A percentile compares a stretch with the other conserved stretches of the same genome.
Conservation (phyloP, 2,888 invertebrate species). For the Celastrina argiolus region DNA sequence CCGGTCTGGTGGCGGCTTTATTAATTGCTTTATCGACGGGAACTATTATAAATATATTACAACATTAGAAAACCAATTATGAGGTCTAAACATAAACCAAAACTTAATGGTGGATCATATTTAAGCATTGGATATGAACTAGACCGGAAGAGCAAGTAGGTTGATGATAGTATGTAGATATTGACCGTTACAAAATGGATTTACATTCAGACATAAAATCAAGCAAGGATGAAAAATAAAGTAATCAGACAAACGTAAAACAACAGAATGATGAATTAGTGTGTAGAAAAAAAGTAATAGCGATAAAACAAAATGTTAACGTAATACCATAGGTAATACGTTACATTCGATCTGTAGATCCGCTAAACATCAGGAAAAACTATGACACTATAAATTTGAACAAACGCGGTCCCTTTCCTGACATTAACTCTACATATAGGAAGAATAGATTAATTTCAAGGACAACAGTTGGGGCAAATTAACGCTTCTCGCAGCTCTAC, state of each 20-base stretch:
- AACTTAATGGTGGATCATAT: slow-evolving; percentile 7
- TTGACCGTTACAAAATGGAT: background rate
- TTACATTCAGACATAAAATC: background rate
- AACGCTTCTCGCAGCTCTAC: slow-evolving; percentile 23
- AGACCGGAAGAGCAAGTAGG: slow-evolving; percentile 28
- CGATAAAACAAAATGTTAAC: too few species aligned
- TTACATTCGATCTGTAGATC: too few species aligned
- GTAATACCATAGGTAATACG: background rate
- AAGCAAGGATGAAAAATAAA: background rate
- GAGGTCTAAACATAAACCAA: slow-evolving; percentile 8
- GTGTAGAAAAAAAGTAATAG: too few species aligned
- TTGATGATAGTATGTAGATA: slow-evolving; percentile 40
- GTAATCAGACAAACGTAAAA: background rate
- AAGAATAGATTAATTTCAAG: slow-evolving; percentile 28
- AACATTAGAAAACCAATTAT: slow-evolving; percentile 28
- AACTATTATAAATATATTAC: slow-evolving; percentile 38
- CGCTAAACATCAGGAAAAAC: too few species aligned
- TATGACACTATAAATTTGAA: too few species aligned
- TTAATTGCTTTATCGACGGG: slow-evolving; percentile 54
- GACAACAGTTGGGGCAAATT: slow-evolving; percentile 24
- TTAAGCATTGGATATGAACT: slow-evolving; percentile 9
- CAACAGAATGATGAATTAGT: background rate
- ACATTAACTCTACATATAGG: slow-evolving; percentile 1
- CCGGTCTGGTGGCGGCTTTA: slow-evolving; percentile 34
- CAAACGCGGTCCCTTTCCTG: background rate